Base-by-base conservation (phyloP, 2,888 invertebrate species). In the Lasius platythorax region DNA sequence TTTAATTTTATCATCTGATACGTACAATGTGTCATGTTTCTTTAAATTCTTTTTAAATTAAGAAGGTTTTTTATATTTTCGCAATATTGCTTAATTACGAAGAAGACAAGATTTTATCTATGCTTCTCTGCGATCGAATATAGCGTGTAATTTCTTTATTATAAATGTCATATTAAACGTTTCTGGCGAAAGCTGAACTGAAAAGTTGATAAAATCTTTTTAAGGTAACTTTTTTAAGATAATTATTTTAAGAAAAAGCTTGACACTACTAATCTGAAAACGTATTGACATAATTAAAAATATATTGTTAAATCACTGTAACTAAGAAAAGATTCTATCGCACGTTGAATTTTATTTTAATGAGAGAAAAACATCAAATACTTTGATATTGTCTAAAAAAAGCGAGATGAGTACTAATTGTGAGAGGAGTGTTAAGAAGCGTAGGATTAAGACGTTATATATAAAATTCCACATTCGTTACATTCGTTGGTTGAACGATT, bases 381-480 rank as follows among this genome's bases (percentile, higher is more conserved):
- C 28, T 63, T 61, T 12, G 11, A 73, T 33, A 61, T 61, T 28
- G 18, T 15, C 15, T 58, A 28, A 58, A 33, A 43, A 58, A 30
- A 18, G 12, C 15, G 46, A 46, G 18, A 46, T 15, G 28, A 73
- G 18, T 23, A 11, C 11, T 11, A 40, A 40, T 23, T 23, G 23
- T 0, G 18, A 64, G 15, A 28, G 1, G 43, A 43, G 43, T 63
- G 43, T 66, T 12, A 37, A 37, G 37, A 37, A 37, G 37, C 3
- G 64, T 43, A 56, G 43, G 76, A 91, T 91, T 85, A 85, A 90
- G 88, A 89, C 63, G 66, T 90, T 82, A 66, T 53, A 68, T 75
- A 79, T 88, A 88, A 50, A 89, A 91, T 89, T 73, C 78, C 66
- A 12, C 63, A 67, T 83, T 76, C 78, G 68, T 79, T 73, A 50